A percentile compares a stretch with the other conserved stretches of the same genome.
Evolutionary conservation across 2,888 invertebrate species (phyloP).

Genomic region (Blera fallax): DNA sequence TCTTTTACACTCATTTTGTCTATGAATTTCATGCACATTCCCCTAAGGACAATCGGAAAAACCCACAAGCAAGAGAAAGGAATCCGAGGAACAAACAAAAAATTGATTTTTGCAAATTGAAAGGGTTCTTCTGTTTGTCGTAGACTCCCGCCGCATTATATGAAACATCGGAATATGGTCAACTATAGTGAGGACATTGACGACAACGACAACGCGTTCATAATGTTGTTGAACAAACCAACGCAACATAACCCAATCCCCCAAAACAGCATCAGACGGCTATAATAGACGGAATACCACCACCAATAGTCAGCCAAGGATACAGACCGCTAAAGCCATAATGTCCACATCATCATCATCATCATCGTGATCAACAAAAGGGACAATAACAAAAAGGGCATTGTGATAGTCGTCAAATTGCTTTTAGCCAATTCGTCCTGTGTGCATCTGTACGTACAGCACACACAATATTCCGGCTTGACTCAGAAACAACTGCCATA

Average conservation of each 20-base stretch:
- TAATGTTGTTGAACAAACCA: constrained; percentile 50
- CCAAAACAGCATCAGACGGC: constrained; percentile 47
- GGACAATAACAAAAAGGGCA: constrained; percentile 48
- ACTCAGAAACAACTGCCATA: not conserved
- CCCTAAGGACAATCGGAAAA: constrained; percentile 32
- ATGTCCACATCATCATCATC: constrained; percentile 62
- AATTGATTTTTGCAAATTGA: constrained; percentile 67
- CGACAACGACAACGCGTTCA: constrained; percentile 26
- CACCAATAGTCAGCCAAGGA: constrained; percentile 38
- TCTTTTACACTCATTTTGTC: constrained; percentile 36
- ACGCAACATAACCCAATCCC: constrained; percentile 63
- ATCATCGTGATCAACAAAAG: constrained; percentile 35
- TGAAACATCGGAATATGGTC: constrained; percentile 50
- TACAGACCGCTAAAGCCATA: constrained; percentile 67
- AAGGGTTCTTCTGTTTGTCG: constrained; percentile 36
- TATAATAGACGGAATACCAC: constrained; percentile 28
- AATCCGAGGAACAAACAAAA: constrained; percentile 47
- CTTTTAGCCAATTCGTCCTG: constrained; percentile 42
- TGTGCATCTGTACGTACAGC: constrained; percentile 14
- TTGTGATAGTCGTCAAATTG: constrained; percentile 67
- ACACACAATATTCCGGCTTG: not conserved
- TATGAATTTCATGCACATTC: constrained; percentile 33
- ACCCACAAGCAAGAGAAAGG: not conserved
- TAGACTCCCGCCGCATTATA: constrained; percentile 17
- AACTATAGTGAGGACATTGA: not conserved